Conservation (phyloP, 2,797 vertebrate genomes). For the Rousettus madagascariensis region DNA sequence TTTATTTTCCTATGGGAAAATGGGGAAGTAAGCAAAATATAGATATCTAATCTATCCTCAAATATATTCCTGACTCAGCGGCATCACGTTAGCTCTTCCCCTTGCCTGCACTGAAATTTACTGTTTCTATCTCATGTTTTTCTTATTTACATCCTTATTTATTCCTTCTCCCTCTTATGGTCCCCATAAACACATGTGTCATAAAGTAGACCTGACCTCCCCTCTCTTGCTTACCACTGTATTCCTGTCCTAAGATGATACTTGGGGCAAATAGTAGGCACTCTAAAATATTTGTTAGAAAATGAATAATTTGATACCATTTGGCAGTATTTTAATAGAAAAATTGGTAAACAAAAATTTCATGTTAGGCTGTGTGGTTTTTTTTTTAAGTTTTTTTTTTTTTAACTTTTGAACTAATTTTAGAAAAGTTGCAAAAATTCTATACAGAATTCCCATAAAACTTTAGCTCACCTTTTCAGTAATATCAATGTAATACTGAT, state of each 20-base stretch:
- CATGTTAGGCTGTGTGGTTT: not conserved
- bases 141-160: not conserved
- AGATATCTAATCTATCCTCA: not conserved
- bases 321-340: slow-evolving; percentile 15
- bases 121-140: not conserved
- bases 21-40: not conserved
- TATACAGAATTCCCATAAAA: not conserved
- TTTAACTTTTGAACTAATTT: not conserved
- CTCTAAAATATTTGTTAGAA: not conserved
- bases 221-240: not conserved
- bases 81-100: accelerated
- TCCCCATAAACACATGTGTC: not conserved
- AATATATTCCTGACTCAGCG: not conserved
- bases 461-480: not conserved
- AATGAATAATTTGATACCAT: not conserved
- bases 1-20: not conserved
- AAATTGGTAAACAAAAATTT: not conserved
- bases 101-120: not conserved
- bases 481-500: not conserved
- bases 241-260: not conserved
- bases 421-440: not conserved
- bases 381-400: too few species aligned
- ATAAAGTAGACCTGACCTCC: not conserved
- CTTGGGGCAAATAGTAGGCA: not conserved
- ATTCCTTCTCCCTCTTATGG: not conserved